Evolutionary conservation across 2,888 invertebrate species (phyloP).

Genomic region (Phaonia tiefii): DNA sequence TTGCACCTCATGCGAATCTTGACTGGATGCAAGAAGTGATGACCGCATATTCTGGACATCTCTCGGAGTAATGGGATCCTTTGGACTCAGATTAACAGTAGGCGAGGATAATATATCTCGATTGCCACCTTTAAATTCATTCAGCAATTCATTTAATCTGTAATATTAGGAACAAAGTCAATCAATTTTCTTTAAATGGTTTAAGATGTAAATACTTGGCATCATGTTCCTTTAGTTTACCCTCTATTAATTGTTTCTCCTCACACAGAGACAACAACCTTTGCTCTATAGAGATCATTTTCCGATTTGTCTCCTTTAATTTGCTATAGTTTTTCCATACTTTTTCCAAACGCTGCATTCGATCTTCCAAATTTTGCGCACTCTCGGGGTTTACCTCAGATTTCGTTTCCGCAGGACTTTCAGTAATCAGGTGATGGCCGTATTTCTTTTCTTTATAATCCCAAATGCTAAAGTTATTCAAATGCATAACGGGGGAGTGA

Average conservation of each 20-base stretch:
- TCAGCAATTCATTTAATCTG: constrained; percentile 49
- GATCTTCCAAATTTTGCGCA: not conserved
- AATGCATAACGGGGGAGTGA: constrained; percentile 29
- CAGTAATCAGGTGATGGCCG: constrained; percentile 10
- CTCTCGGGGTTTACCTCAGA: not conserved
- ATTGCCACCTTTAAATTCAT: constrained; percentile 13
- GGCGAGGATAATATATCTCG: not conserved
- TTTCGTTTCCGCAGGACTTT: not conserved
- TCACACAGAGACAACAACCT: constrained; percentile 4
- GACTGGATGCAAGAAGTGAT: too few relatives aligned
- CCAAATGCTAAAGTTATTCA: constrained; percentile 44
- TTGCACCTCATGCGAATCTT: not conserved
- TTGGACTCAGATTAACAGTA: too few relatives aligned
- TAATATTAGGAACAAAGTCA: not conserved
- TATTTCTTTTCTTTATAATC: constrained; percentile 38
- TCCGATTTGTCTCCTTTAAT: constrained; percentile 31
- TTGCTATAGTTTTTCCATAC: constrained; percentile 42
- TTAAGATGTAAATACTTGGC: constrained; percentile 30
- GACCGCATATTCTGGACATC: too few relatives aligned
- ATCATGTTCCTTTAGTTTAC: constrained; percentile 43
- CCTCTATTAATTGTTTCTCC: constrained; percentile 37
- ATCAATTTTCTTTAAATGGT: not conserved
- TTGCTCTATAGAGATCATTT: constrained; percentile 41
- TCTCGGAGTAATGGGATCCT: too few relatives aligned
- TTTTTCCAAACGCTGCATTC: constrained; percentile 41